Evolutionary conservation across 37 sponge, comb jelly and placozoan species (phyloP).

Genomic region (Axinella damicornis): DNA sequence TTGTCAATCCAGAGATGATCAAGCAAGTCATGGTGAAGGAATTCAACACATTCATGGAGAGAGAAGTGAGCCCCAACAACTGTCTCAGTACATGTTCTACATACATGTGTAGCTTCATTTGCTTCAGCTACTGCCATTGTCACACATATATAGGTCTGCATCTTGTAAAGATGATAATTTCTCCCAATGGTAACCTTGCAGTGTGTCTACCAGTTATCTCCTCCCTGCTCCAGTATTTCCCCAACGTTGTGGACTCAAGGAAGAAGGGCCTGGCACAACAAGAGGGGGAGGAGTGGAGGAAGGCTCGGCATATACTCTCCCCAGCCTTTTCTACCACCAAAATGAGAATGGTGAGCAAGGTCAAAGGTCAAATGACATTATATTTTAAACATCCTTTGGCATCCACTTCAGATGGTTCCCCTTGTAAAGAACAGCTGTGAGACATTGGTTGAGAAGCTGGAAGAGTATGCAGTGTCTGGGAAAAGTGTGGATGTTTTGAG

Average conservation of each 20-base stretch:
- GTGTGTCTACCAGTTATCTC: too few species aligned
- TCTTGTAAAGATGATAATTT: too few species aligned
- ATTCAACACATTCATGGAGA: too few species aligned
- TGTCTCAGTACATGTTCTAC: too few species aligned
- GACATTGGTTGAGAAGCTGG: slow-evolving; percentile 18
- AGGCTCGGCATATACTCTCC: slow-evolving; percentile 27
- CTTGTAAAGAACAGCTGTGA: slow-evolving; percentile 39
- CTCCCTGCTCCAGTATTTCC: background rate
- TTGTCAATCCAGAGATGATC: slow-evolving; percentile 62
- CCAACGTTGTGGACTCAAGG: background rate
- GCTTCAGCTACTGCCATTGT: too few species aligned
- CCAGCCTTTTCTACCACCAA: slow-evolving; percentile 44
- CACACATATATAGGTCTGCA: too few species aligned
- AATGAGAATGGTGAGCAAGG: slow-evolving; percentile 32
- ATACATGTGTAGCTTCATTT: too few species aligned
- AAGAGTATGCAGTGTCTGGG: slow-evolving; percentile 18
- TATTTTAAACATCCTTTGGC: too few species aligned
- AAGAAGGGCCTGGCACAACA: slow-evolving; percentile 38
- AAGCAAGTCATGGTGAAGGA: too few species aligned
- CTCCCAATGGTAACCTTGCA: too few species aligned
- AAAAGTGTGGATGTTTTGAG: slow-evolving; percentile 44
- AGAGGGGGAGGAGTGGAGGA: slow-evolving; percentile 48
- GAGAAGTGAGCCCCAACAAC: slow-evolving; percentile 48
- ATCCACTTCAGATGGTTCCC: slow-evolving; percentile 40
- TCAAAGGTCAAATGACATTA: too few species aligned